Base-by-base conservation (phyloP, 2,888 invertebrate genomes). In the Tiliacea aurago region DNA sequence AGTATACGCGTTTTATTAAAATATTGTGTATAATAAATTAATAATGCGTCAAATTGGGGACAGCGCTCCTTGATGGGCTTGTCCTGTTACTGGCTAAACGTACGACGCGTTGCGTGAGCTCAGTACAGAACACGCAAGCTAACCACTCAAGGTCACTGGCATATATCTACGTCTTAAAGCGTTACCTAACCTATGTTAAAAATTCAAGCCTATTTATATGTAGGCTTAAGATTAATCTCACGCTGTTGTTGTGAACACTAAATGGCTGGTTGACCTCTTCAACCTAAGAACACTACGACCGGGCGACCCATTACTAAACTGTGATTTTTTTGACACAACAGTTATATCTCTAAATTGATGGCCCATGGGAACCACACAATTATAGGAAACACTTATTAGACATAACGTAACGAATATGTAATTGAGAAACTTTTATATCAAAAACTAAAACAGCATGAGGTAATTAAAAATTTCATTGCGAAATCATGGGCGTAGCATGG, bases 321-420 rank as follows among this genome's bases (percentile, higher is more conserved):
- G 5, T 56, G 41, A 5, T 23, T 77, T 63, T 76, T 78, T 77
- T 72, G 64, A 72, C 53, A 78, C 5, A 61, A 79, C 81, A 80
- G 83, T 83, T 82, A 81, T 70, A 81, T 70, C 2, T 58, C 2
- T 2, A 51, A 65, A 68, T 73, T 72, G 72, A 76, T 51, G 51
- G 53, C 74, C 63, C 86, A 80, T 85, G 85, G 83, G 86, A 84
- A 84, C 80, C 66, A 73, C 58, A 76, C 41, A 66, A 66, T 58
- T 66, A 62, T 63, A 84, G 23, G 47, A 82, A 82, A 79, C 58
- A 73, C 72, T 85, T 79, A 78, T 74, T 74, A 80, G 73, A 80
- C 69, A 81, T 72, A 75, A 78, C 85, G 86, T 88, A 85, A 59
- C 88, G 87, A 89, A 89, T 87, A 84, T 11, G 47, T 87, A 87